Base-by-base conservation (phyloP, 1,140 invertebrate genomes). In the Drosophila kepulauana region DNA sequence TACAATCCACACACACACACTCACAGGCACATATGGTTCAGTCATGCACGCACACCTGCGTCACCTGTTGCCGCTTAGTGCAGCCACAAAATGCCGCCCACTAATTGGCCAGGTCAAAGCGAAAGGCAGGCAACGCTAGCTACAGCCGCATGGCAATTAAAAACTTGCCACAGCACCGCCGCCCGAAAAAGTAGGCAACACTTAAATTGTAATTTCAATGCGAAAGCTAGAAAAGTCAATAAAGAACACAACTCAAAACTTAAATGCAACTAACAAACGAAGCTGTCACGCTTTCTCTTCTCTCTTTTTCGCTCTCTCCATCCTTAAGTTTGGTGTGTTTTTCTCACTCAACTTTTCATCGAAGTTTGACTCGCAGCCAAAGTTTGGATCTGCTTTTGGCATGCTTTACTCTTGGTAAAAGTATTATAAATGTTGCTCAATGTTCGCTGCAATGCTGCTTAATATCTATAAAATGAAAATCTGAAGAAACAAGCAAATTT, bases 341-440 rank as follows among this genome's bases (percentile, higher is more conserved):
- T 79, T 80, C 68, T 88, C 81, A 72, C 59, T 56, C 69, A 80
- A 87, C 82, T 82, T 88, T 79, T 78, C 68, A 69, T 71, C 81
- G 66, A 85, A 85, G 77, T 85, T 85, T 82, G 81, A 84, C 81
- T 74, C 77, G 67, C 63, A 76, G 46, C 67, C 48, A 73, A 87
- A 88, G 51, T 79, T 87, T 70, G 13, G 51, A 56, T 54, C 71
- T 54, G 57, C 48, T 73, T 58, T 33, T 25, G 35, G 20, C 41
- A 35, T 10, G 13, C n/a, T 33, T 69, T 74, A 62, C 65, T 30
- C 71, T 74, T 62, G 43, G 33, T 74, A 3, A 56, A 68, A 54
- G 71, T 56, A 49, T 74, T 74, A 74, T 54, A 74, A 62, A 62
- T 69, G 38, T 13, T n/a, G 20, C 65, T 62, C 41, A 25, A 56